Base-by-base conservation (phyloP, 2,888 invertebrate genomes). In the Toxonevra muliebris region DNA sequence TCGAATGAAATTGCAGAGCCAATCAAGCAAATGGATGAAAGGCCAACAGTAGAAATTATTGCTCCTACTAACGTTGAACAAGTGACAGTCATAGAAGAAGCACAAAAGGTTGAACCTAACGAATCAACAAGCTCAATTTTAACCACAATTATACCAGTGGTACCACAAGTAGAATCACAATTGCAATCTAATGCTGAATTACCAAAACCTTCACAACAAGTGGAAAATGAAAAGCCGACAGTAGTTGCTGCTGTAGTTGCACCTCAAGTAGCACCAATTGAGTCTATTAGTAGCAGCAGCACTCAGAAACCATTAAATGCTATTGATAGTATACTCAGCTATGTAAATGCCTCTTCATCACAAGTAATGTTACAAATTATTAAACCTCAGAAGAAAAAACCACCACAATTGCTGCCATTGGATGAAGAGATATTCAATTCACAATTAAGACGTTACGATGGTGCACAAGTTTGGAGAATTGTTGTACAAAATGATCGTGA, bases 381-480 rank as follows among this genome's bases (percentile, higher is more conserved):
- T 43, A 66, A 66, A 54, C 67, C 50, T 15, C 64, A 68, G 13
- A 57, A 66, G 10, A 20, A 64, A 8, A 15, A 43, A 43, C 19
- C 45, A 45, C n/a, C 40, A 15, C 64, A 69, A n/a, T 55, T 67
- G 19, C 64, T 61, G 69, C 74, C 12, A 40, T 65, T 48, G 66
- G 64, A 73, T 57, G 62, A 43, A 13, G 74, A 73, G 40, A 41
- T 65, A 1, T 79, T 76, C 65, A 84, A 66, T 66, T 76, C 84
- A 2, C 73, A 78, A 64, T 73, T 81, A 65, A 87, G 92, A 54
- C 89, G 89, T 61, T 94, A 94, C 81, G 88, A 89, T 60, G 94
- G 93, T 2, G 90, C 91, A 17, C 93, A 94, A 85, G 84, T 94
- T 15, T 92, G 93, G 92, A 89, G 92, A 79, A 90, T 93, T 53